Percentiles rank a stretch among this genome's conserved stretches.
phyloP scores from a whole-genome alignment of 2,113 vertebrate genomes.

The Ia io region DNA sequence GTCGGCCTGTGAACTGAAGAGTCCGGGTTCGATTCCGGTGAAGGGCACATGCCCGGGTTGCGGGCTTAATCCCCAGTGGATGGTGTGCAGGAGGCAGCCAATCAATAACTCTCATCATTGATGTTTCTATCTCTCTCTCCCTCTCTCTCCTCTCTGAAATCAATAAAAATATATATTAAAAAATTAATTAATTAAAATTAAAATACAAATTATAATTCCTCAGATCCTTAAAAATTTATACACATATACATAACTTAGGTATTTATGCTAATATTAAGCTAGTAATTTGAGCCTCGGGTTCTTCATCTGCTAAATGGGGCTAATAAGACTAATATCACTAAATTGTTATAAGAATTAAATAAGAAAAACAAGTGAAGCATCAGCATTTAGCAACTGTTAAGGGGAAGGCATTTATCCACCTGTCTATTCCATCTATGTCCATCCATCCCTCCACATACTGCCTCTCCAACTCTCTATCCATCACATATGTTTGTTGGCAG shows the following conservation, averaged over 20 bases:
- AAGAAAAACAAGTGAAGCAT: neutral
- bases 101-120: too few relatives aligned
- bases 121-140: too few relatives aligned
- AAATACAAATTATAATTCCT: neutral
- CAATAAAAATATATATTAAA: too few relatives aligned
- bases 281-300: neutral
- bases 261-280: neutral
- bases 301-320: neutral
- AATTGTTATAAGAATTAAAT: neutral
- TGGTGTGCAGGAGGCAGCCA: too few relatives aligned
- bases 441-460: too few relatives aligned
- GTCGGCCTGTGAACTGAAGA: too few relatives aligned
- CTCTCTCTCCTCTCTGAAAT: too few relatives aligned
- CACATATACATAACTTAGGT: neutral
- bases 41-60: too few relatives aligned
- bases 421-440: neutral
- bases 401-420: neutral
- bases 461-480: neutral
- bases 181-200: too few relatives aligned
- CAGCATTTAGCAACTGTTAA: neutral
- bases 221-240: neutral
- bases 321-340: neutral
- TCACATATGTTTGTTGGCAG: neutral
- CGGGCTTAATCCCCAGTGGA: too few relatives aligned
- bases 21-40: too few relatives aligned